A percentile compares a stretch with the other conserved stretches of the same genome.
phyloP scores from a whole-genome alignment of 2,797 vertebrate species.

The Tenualosa ilisha region DNA sequence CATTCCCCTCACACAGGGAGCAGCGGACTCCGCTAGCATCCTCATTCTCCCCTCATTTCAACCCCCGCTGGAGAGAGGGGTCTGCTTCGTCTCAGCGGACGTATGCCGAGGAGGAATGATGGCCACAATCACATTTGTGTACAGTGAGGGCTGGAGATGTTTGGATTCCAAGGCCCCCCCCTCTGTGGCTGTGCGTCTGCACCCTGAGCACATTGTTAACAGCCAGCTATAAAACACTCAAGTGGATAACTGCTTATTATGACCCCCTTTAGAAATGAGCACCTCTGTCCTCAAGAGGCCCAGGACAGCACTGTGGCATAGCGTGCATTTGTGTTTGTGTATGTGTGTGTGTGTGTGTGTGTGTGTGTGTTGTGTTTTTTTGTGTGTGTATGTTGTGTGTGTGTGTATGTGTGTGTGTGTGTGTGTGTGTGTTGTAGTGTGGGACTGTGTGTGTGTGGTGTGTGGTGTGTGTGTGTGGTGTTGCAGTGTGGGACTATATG shows the following conservation, averaged over 20 bases:
- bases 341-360: too few relatives aligned
- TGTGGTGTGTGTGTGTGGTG: too few relatives aligned
- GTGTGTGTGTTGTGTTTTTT: neutral
- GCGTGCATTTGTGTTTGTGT: too few relatives aligned
- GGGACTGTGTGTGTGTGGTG: neutral
- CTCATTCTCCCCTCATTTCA: neutral
- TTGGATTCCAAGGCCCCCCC: neutral
- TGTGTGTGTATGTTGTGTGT: too few relatives aligned
- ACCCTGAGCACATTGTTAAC: neutral
- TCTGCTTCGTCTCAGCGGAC: neutral
- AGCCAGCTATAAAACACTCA: neutral
- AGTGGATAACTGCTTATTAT: neutral
- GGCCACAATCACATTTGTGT: neutral
- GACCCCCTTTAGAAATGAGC: neutral
- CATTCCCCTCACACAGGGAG: neutral
- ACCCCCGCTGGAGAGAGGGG: neutral
- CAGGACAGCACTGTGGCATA: too few relatives aligned
- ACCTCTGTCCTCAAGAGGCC: neutral
- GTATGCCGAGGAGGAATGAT: neutral
- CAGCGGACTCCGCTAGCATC: neutral
- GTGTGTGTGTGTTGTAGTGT: neutral
- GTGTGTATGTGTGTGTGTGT: too few relatives aligned
- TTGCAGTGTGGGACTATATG: neutral
- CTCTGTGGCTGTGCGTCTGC: neutral
- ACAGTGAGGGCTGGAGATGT: neutral